These are phyloP conservation scores for Anarhynchus alexandrinus DNA, from an alignment of 2,113 vertebrate species.

Conservation along the genomic window DNA sequence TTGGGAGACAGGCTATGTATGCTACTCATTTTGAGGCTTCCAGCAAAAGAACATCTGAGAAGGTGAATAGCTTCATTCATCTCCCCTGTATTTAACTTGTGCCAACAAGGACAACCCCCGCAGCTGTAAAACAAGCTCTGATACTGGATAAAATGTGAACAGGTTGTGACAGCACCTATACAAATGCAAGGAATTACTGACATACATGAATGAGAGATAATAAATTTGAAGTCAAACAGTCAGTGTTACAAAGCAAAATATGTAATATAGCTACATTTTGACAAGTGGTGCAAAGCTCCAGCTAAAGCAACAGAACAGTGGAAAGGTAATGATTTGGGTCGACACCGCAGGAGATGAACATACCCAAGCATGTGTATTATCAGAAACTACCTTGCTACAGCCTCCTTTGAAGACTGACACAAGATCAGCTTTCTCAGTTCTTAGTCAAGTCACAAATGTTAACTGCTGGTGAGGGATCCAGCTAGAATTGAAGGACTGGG, in stretches of 20 bases:
- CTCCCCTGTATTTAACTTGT: neutral
- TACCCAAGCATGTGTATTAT: neutral
- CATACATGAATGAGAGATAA: neutral
- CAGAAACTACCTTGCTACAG: neutral
- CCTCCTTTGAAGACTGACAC: neutral
- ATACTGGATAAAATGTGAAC: neutral
- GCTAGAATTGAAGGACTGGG: neutral
- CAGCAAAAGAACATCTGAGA: constrained; percentile 7
- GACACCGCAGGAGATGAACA: neutral
- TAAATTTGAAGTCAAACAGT: constrained; percentile 13
- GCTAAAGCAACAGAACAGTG: neutral
- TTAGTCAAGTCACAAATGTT: neutral
- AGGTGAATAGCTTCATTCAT: neutral
- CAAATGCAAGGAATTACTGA: neutral
- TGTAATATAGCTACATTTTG: neutral
- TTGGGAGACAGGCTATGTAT: neutral
- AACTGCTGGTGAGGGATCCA: neutral
- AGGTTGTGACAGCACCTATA: constrained; percentile 15
- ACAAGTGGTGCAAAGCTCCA: neutral
- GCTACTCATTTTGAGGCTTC: neutral
- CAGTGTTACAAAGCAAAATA: neutral
- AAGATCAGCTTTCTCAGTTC: neutral
- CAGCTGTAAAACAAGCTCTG: constrained; percentile 15
- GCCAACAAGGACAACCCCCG: neutral
- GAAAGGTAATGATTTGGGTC: neutral